A percentile compares a stretch with the other conserved stretches of the same genome.
phyloP scores from a whole-genome alignment of 92 coral and sea anemone species.

The Siderastrea siderea region DNA sequence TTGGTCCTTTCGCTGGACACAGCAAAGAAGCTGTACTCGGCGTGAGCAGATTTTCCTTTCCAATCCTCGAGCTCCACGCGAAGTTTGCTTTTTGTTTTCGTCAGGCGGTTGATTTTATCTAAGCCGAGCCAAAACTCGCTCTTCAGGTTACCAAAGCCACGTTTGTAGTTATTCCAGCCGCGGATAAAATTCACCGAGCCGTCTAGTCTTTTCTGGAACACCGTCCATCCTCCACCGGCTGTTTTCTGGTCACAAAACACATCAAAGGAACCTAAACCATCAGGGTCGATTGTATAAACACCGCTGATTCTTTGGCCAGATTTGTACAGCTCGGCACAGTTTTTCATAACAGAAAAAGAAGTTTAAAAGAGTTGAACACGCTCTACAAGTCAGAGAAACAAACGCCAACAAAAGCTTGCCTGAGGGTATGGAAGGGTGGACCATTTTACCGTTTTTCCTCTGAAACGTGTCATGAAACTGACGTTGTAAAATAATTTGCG shows the following conservation, averaged over 20 bases:
- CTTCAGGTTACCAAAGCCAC: constrained; percentile 33
- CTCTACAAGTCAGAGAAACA: not conserved
- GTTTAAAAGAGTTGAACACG: not conserved
- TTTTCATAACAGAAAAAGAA: not conserved
- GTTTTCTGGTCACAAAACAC: constrained; percentile 87
- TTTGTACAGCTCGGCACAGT: constrained; percentile 71
- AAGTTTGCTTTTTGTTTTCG: constrained; percentile 5
- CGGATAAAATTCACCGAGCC: constrained; percentile 73
- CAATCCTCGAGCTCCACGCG: constrained; percentile 55
- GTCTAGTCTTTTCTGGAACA: constrained; percentile 4
- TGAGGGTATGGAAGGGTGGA: not conserved
- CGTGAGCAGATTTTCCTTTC: constrained; percentile 37
- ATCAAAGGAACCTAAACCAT: constrained; percentile 63
- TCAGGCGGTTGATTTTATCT: no score
- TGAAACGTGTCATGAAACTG: no score
- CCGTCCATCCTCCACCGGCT: not conserved
- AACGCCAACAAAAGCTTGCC: not conserved
- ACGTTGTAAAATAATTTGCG: no score
- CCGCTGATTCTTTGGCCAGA: constrained; percentile 67
- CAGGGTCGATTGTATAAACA: constrained; percentile 75
- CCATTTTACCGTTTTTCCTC: not conserved
- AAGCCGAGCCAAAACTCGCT: no score
- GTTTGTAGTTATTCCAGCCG: constrained; percentile 62
- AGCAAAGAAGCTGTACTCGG: constrained; percentile 46
- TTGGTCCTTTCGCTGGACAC: constrained; percentile 40